phyloP scores from a whole-genome alignment of 2,888 invertebrate species.

The Chalcosyrphus nemorum region DNA sequence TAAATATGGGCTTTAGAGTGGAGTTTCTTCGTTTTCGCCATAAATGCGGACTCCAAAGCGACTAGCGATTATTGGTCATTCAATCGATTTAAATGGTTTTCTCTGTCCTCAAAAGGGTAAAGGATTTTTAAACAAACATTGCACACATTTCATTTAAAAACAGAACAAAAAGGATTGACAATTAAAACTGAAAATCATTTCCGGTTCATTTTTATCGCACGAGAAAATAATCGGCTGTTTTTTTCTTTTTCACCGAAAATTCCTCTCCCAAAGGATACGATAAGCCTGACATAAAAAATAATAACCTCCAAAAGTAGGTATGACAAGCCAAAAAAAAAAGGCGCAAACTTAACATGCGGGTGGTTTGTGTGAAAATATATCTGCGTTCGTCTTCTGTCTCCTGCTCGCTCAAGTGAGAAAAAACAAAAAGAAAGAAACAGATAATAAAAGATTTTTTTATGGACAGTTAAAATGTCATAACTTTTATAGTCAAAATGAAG shows the following conservation, averaged over 20 bases:
- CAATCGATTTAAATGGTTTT: no score
- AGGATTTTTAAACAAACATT: neutral
- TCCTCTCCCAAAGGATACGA: constrained; percentile 29
- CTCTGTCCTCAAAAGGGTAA: neutral
- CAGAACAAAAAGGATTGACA: neutral
- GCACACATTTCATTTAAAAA: neutral
- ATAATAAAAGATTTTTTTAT: constrained; percentile 42
- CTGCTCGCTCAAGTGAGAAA: neutral
- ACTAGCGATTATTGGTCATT: no score
- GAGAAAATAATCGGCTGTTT: neutral
- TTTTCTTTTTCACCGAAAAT: neutral
- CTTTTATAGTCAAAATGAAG: neutral
- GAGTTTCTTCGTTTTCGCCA: no score
- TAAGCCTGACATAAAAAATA: constrained; percentile 42
- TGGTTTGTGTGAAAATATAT: constrained; percentile 1
- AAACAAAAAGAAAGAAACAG: constrained; percentile 14
- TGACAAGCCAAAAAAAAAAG: neutral
- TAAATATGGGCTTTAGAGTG: no score
- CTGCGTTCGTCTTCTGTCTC: neutral
- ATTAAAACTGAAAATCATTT: neutral
- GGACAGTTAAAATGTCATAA: constrained; percentile 46
- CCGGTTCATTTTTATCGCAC: neutral
- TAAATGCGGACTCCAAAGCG: no score
- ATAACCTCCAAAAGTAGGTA: constrained; percentile 20
- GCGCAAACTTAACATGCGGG: constrained; percentile 22